Percentiles rank a stretch among this genome's conserved stretches.
These are phyloP conservation scores for Formica aserva DNA, from an alignment of 2,888 invertebrate genomes.

Conservation along the genomic window DNA sequence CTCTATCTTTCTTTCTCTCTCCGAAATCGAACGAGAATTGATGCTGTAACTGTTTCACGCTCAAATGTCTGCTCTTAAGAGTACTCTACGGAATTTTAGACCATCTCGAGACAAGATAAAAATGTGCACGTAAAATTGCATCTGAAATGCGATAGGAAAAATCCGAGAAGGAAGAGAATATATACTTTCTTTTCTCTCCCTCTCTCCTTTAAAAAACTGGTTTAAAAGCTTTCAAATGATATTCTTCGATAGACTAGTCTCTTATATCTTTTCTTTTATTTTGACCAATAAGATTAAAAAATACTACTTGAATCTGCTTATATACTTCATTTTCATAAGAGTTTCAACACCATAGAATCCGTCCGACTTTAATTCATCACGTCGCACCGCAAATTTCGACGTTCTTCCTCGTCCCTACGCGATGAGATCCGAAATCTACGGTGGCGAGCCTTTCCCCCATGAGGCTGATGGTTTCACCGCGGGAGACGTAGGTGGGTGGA, in stretches of 20 bases:
- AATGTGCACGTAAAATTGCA: neutral
- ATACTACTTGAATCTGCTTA: neutral
- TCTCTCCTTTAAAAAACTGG: neutral
- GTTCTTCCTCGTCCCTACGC: neutral
- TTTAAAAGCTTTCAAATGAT: neutral
- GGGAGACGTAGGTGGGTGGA: slow-evolving; percentile 74
- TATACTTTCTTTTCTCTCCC: neutral
- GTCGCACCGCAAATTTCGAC: slow-evolving; percentile 13
- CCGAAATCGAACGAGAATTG: neutral
- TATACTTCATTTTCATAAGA: neutral
- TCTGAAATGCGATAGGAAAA: neutral
- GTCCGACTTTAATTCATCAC: slow-evolving; percentile 3
- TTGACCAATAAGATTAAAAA: neutral
- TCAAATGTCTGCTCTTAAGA: neutral
- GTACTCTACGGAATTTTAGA: slow-evolving; percentile 1
- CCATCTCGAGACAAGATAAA: neutral
- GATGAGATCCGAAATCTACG: slow-evolving; percentile 55
- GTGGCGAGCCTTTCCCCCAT: slow-evolving; percentile 17
- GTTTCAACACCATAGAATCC: neutral
- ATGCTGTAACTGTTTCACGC: slow-evolving; percentile 27
- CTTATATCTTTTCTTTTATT: neutral
- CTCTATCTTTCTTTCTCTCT: neutral
- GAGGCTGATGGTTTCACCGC: slow-evolving; percentile 69
- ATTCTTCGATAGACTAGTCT: neutral
- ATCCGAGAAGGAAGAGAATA: neutral